A percentile compares a stretch with the other conserved stretches of the same genome.
phyloP scores from a whole-genome alignment of 2,888 invertebrate species.

The Bombylius major region DNA sequence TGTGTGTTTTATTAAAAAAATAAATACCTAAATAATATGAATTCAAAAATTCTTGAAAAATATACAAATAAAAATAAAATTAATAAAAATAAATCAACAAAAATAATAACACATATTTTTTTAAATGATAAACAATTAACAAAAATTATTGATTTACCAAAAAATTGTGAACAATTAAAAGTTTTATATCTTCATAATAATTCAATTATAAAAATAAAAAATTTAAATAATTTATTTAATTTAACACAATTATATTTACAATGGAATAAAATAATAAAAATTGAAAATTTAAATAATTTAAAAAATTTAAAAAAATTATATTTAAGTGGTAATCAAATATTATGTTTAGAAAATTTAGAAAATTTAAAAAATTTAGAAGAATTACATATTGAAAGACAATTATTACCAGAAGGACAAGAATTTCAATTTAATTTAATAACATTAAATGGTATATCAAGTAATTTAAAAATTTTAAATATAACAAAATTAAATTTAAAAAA shows the following conservation, averaged over 20 bases:
- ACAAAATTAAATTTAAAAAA: constrained; percentile 48
- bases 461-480: constrained; percentile 47
- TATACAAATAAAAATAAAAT: too few relatives aligned
- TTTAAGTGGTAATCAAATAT: constrained; percentile 53
- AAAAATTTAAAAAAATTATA: constrained; percentile 63
- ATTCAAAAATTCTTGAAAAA: too few relatives aligned
- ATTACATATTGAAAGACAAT: constrained; percentile 55
- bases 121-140: too few relatives aligned
- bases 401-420: constrained; percentile 39
- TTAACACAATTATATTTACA: constrained; percentile 59
- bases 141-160: too few relatives aligned
- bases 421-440: constrained; percentile 57
- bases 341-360: constrained; percentile 56
- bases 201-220: constrained; percentile 58
- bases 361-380: constrained; percentile 46
- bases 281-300: constrained; percentile 38
- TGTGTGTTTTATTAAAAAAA: too few relatives aligned
- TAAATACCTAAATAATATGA: too few relatives aligned
- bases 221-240: constrained; percentile 50
- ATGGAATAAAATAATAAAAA: constrained; percentile 60
- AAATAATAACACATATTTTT: too few relatives aligned
- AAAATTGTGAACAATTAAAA: constrained; percentile 38
- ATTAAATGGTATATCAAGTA: constrained; percentile 41
- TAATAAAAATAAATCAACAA: too few relatives aligned
- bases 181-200: constrained; percentile 72